Conservation (phyloP, 1,140 invertebrate genomes). For the Sycophaga agraensis region DNA sequence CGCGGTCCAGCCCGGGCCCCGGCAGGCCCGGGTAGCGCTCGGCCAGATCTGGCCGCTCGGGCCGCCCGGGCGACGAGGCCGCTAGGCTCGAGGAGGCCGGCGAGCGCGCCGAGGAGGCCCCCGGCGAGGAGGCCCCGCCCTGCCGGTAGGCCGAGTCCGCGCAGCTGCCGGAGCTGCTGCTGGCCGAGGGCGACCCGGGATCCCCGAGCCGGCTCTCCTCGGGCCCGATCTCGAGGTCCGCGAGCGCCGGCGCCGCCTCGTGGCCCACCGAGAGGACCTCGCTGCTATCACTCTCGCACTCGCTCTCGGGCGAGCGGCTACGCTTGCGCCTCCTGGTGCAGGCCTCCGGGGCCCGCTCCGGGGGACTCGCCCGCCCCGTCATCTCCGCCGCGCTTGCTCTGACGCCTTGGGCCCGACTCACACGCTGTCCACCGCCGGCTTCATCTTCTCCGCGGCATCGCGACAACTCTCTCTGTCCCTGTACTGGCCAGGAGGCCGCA, state of each 20-base stretch:
- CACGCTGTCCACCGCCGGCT: not conserved
- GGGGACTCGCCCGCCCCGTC: conserved; percentile 9
- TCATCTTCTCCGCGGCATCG: no score
- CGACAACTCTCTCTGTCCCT: no score
- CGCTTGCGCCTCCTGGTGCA: not conserved
- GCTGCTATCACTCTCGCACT: conserved; percentile 56
- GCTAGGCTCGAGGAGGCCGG: conserved; percentile 50
- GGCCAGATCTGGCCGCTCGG: conserved; percentile 40
- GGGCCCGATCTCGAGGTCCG: conserved; percentile 24
- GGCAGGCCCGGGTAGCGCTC: conserved; percentile 40
- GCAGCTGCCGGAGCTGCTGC: conserved; percentile 48
- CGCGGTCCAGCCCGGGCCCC: conserved; percentile 11
- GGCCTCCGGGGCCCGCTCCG: conserved; percentile 30
- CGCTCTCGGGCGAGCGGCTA: conserved; percentile 35
- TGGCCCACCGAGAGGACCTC: conserved; percentile 63
- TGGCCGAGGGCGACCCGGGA: conserved; percentile 47
- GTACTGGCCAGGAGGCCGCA: no score
- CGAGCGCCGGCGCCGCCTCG: conserved; percentile 55
- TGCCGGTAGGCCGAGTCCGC: conserved; percentile 12
- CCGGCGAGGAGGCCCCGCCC: conserved; percentile 47
- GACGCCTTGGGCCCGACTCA: not conserved
- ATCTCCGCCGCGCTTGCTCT: conserved; percentile 13
- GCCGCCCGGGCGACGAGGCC: conserved; percentile 48
- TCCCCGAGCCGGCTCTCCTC: conserved; percentile 33
- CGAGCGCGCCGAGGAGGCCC: conserved; percentile 45